Evolutionary conservation across 2,888 invertebrate genomes (phyloP).

Genomic region (Polietes domitor): DNA sequence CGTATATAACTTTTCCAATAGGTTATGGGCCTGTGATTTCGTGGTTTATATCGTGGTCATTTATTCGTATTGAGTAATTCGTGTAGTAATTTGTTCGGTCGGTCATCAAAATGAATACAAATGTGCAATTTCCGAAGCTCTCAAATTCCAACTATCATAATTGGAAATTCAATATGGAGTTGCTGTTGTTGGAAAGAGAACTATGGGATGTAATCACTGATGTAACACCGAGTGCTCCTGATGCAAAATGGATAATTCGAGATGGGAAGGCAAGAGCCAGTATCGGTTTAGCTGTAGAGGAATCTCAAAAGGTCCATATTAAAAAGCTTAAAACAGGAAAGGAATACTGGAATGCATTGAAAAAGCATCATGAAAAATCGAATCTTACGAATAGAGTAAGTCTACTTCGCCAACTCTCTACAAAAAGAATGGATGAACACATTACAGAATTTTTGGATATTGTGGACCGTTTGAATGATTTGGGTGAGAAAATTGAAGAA

Average conservation of each 20-base stretch:
- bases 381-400: constrained; percentile 35
- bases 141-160: too few species aligned
- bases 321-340: constrained; percentile 32
- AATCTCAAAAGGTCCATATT: constrained; percentile 38
- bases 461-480: constrained; percentile 41
- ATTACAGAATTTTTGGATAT: constrained; percentile 47
- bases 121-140: too few species aligned
- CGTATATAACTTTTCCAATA: too few species aligned
- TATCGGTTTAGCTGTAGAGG: too few species aligned
- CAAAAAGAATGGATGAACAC: constrained; percentile 45
- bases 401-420: constrained; percentile 30
- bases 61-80: too few species aligned
- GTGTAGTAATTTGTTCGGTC: too few species aligned
- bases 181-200: not conserved
- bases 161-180: too few species aligned
- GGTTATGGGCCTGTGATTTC: too few species aligned
- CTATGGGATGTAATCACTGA: constrained; percentile 6
- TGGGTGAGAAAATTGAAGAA: constrained; percentile 40
- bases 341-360: constrained; percentile 40
- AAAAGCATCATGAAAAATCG: constrained; percentile 33
- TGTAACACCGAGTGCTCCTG: not conserved
- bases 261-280: constrained; percentile 42
- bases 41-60: too few species aligned
- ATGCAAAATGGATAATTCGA: constrained; percentile 35
- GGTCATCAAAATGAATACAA: too few species aligned